These are phyloP conservation scores for Anomalospiza imberbis DNA, from an alignment of 2,797 vertebrate genomes.

Conservation along the genomic window DNA sequence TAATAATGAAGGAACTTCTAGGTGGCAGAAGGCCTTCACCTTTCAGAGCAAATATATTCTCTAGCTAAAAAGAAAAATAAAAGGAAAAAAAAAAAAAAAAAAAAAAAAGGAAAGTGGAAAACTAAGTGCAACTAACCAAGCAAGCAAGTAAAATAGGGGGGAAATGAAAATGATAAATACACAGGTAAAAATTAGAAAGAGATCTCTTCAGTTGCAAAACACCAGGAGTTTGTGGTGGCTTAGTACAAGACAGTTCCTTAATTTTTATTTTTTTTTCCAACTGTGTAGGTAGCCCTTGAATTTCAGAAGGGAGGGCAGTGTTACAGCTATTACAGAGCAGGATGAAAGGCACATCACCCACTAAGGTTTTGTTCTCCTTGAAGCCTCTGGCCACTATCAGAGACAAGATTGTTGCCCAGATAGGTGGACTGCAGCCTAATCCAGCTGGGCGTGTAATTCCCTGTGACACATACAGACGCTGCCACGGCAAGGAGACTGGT, in stretches of 20 bases:
- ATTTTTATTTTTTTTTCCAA: not conserved
- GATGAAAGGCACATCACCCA: not conserved
- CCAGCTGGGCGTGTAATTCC: not conserved
- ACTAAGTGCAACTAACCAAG: not conserved
- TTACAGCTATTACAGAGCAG: not conserved
- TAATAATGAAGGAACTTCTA: not conserved
- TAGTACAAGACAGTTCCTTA: not conserved
- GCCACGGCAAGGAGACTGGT: not conserved
- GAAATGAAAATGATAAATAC: not conserved
- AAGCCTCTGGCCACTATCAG: constrained; percentile 31
- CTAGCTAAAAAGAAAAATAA: not conserved
- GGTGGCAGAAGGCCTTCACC: not conserved
- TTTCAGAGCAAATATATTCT: not conserved
- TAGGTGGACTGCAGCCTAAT: not conserved
- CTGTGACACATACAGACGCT: constrained; percentile 42
- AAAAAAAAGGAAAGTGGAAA: not conserved
- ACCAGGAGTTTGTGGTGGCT: not conserved
- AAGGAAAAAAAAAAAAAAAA: accelerated
- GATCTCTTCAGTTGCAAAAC: not conserved
- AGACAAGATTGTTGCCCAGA: not conserved
- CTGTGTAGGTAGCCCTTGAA: not conserved
- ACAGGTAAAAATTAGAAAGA: not conserved
- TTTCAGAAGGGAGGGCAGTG: not conserved
- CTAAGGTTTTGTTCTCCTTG: not conserved
- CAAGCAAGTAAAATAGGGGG: not conserved